Percentiles rank a stretch among this genome's conserved stretches.
These are phyloP conservation scores for Puntigrus tetrazona DNA, from an alignment of 2,113 vertebrate species.

Conservation along the genomic window DNA sequence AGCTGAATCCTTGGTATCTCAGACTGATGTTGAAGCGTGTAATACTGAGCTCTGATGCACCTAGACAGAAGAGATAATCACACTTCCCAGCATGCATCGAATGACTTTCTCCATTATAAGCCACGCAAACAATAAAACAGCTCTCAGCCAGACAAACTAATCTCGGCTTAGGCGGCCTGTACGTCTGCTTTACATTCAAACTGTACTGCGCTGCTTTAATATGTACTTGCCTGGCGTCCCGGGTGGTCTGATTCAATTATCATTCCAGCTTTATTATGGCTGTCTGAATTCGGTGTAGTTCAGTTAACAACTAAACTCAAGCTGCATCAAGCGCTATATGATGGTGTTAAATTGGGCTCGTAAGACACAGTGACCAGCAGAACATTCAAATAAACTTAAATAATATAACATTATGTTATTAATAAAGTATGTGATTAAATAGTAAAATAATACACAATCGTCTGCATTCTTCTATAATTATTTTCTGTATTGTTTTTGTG, in stretches of 20 bases:
- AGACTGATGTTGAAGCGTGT: slow-evolving; percentile 19
- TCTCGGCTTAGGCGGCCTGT: background rate
- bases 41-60: background rate
- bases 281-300: background rate
- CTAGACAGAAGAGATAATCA: slow-evolving; percentile 14
- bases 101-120: slow-evolving; percentile 43
- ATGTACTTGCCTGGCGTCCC: background rate
- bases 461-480: too few species aligned
- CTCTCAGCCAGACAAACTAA: slow-evolving; percentile 22
- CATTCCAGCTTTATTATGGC: background rate
- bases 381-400: background rate
- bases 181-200: background rate
- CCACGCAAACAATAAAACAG: slow-evolving; percentile 6
- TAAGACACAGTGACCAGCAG: background rate
- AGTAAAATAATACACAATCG: background rate
- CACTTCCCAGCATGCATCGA: slow-evolving; percentile 34
- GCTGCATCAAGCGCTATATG: background rate
- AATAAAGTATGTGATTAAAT: background rate
- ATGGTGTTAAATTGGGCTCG: too few species aligned
- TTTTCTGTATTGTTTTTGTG: too few species aligned
- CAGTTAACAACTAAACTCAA: background rate
- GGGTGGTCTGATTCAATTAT: background rate
- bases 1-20: background rate
- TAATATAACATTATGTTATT: background rate
- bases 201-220: background rate